Evolutionary conservation across 92 coral and sea anemone species (phyloP).

Genomic region (Epizoanthus ramosus): DNA sequence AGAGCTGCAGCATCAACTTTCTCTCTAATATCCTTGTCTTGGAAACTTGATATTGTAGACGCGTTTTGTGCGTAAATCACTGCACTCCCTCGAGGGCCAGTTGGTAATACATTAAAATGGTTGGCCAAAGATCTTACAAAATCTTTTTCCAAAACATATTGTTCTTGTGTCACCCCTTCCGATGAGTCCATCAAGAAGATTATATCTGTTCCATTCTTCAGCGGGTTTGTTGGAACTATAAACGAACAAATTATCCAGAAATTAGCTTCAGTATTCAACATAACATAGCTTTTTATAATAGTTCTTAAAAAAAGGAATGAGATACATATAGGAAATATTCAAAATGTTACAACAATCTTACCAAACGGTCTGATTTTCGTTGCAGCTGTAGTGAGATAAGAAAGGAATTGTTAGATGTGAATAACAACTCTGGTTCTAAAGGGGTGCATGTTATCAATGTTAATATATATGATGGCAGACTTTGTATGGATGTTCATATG

Average conservation of each 20-base stretch:
- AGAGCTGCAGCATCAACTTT: slow-evolving; percentile 14
- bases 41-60: slow-evolving; percentile 2
- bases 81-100: slow-evolving; percentile 34
- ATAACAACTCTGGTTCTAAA: no score
- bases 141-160: slow-evolving; percentile 35
- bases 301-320: no score
- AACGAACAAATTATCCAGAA: background rate
- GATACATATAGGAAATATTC: no score
- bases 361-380: no score
- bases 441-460: no score
- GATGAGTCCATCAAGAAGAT: slow-evolving; percentile 55
- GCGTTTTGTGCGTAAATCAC: slow-evolving; percentile 10
- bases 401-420: no score
- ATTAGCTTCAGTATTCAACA: no score
- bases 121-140: slow-evolving; percentile 42
- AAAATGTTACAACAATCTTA: no score
- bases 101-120: slow-evolving; percentile 1
- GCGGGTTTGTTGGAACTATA: slow-evolving; percentile 25
- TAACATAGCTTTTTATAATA: no score
- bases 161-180: slow-evolving; percentile 15
- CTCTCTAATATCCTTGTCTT: slow-evolving; percentile 2
- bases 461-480: no score
- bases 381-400: no score
- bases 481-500: no score
- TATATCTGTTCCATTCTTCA: slow-evolving; percentile 41